Evolutionary conservation across 2,797 vertebrate species (phyloP), one percentile per base, ranked within the genome.

Genomic region (Rhynchotus rufescens): DNA sequence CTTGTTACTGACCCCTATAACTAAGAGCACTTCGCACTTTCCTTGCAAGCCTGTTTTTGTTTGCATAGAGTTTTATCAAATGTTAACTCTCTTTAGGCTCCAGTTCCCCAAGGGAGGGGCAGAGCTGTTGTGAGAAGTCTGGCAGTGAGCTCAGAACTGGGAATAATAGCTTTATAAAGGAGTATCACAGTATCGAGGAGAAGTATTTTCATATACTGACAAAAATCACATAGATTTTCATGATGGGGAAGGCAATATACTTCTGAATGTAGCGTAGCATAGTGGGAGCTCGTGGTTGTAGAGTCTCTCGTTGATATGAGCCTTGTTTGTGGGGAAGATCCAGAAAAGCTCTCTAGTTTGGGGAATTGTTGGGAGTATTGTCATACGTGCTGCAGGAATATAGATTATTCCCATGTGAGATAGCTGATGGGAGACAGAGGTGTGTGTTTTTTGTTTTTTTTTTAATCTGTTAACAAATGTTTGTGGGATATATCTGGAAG

Each of bases 51-150:
- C 0, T 11, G 3, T 32, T n/a, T 85, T 71, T 78, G 51, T 86
- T 93, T 85, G 69, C 47, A 12, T 66, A 10, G n/a, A 57, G 25
- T 25, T 62, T 47, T 88, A 72, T 93, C 84, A 84, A 90, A 84
- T 3, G 83, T 86, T n/a, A 84, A 88, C 85, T 54, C 52, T 93
- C 38, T 76, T 28, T 8, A 5, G 69, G 54, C 22, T 91, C n/a
- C 25, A 62, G 30, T 86, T 92, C 80, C 77, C 57, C 15, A 49
- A 54, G 59, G 61, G 72, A 65, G 66, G 28, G 49, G 15, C 62
- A 90, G 57, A 85, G 45, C 65, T 88, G 25, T 67, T 73, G 6
- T 22, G 34, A 68, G 79, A 72, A 9, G 67, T 86, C 71, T 59
- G 66, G 28, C 45, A 69, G 2, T 36, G 42, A 26, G 16, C 12